Evolutionary conservation across 1,140 invertebrate genomes (phyloP), one percentile per base, ranked within the genome.

Genomic region (Paraescarpia echinospica): DNA sequence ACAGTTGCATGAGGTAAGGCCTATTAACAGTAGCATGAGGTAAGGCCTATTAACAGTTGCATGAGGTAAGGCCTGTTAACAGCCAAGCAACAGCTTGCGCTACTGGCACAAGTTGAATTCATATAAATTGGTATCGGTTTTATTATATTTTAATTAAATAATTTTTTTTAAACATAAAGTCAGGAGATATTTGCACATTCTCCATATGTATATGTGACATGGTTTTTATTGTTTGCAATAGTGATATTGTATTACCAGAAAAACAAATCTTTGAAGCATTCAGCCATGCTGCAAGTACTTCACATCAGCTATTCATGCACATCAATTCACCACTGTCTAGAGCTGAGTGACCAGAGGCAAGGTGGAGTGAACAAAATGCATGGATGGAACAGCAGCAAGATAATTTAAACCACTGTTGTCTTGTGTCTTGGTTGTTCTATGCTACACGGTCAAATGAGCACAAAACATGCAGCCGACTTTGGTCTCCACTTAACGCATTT

Each of bases 1-100:
- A 92, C 95, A 96, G 90, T 94, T 97, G 18, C 94, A 96, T 91
- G 94, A 96, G 94, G 96, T 96, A 91, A 18, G 4, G 89, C 22
- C 59, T 77, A 18, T 77, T 77, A 77, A 77, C 22, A 77, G 59
- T 27, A n/a, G n/a, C n/a, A n/a, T n/a, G n/a, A n/a, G n/a, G n/a
- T n/a, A n/a, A n/a, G n/a, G n/a, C n/a, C n/a, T n/a, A n/a, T n/a
- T n/a, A 95, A 92, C 95, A 96, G 90, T 94, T 97, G 18, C 94
- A 96, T 91, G 94, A 96, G 94, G 96, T 96, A 91, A 18, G 4
- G 89, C 22, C 59, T 77, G 2, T 77, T 77, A 77, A 77, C 22
- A 77, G 59, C n/a, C n/a, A n/a, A 18, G 8, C 48, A 51, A 51
- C 48, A 9, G 48, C 48, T 18, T 51, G 48, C 18, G 8, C 48